phyloP scores from a whole-genome alignment of 2,797 vertebrate species.

The Lepus oiostolus region DNA sequence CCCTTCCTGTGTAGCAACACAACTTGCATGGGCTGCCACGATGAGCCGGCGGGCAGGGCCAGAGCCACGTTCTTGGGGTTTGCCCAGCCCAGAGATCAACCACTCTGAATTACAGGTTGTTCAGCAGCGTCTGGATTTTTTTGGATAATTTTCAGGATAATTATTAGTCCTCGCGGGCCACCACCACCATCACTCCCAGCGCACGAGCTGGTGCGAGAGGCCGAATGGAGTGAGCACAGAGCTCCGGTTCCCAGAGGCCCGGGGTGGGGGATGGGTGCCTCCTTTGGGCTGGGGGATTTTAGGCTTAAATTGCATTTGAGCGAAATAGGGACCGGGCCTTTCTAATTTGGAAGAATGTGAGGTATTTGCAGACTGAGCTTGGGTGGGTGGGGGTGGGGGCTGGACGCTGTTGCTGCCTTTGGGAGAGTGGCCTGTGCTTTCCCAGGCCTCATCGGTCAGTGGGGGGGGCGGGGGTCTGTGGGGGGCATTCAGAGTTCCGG shows the following conservation, averaged over 20 bases:
- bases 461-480: background rate
- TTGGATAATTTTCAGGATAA: background rate
- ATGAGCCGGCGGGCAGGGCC: conserved; percentile 51
- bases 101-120: conserved; percentile 32
- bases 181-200: background rate
- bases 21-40: conserved; percentile 56
- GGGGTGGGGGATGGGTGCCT: background rate
- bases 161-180: background rate
- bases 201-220: background rate
- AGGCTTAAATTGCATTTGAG: conserved; percentile 71
- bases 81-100: conserved; percentile 40
- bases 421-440: background rate
- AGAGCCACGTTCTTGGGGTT: conserved; percentile 27
- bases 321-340: conserved; percentile 57
- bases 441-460: background rate
- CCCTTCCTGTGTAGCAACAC: conserved; percentile 22
- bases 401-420: background rate
- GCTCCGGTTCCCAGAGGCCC: background rate
- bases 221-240: background rate
- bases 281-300: conserved; percentile 33
- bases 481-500: background rate
- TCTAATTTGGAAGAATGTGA: conserved; percentile 83
- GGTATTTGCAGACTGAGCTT: conserved; percentile 74
- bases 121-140: conserved; percentile 19
- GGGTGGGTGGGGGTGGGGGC: conserved; percentile 51